Evolutionary conservation across 53 echinoderm and acorn worm genomes (phyloP), one percentile per base, ranked within the genome.

Genomic region (Crossaster papposus): DNA sequence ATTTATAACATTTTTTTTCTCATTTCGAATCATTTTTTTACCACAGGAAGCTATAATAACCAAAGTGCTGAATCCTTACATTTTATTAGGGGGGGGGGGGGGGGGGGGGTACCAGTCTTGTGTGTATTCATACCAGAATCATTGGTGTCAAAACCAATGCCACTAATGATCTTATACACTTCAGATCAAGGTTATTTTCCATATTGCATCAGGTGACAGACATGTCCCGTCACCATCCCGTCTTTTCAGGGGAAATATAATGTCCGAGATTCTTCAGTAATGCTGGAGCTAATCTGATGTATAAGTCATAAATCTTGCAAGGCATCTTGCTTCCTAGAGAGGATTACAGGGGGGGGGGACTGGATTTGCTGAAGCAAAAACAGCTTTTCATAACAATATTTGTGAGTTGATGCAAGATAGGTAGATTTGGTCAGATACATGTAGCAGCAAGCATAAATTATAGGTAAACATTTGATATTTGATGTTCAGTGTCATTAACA

Each of bases 181-280:
- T 68, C 68, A 23, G n/a, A n/a, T 68, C 68, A 28, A 26, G 68
- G n/a, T n/a, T n/a, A n/a, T 68, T 68, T 58, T 68, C 28, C 68
- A 68, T 68, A 68, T 68, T n/a, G 68, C 68, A 68, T 68, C 68
- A 68, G 68, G 22, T 68, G 68, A 68, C 28, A 23, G 68, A 68
- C 68, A 68, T n/a, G n/a, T 68, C 28, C 28, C 26, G 28, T 68
- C 68, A 28, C 17, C 2, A 58, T 58, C 17, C 2, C 28, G 68
- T 12, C 17, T 4, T 24, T 6, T 1, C 11, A 20, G 28, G 26
- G 20, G 58, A 11, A 58, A 58, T 14, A 58, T 26, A 68, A 68
- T 68, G 68, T 68, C 68, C 26, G 68, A 68, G 68, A 28, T 68
- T 10, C 24, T 26, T n/a, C 68, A 1, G 68, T 68, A 26, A 28